Evolutionary conservation across 1,140 invertebrate genomes (phyloP).

Genomic region (Rhyacophila brunnea): DNA sequence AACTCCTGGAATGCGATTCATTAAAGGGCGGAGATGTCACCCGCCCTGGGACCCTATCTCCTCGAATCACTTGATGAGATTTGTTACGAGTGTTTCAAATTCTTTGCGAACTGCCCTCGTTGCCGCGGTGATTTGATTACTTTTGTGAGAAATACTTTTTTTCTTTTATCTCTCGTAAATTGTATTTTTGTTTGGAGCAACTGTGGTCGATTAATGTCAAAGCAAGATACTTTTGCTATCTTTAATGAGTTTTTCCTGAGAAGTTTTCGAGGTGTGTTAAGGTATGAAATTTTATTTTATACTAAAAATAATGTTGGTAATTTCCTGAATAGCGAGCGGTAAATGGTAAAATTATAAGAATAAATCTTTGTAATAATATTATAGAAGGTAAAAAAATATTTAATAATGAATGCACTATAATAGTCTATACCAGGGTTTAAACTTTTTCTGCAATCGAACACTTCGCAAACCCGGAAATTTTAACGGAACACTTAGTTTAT

Average conservation of each 20-base stretch:
- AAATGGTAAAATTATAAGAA: too few species aligned
- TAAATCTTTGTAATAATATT: too few species aligned
- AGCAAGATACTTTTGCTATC: neutral
- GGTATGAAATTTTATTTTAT: too few species aligned
- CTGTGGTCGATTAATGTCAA: neutral
- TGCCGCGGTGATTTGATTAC: neutral
- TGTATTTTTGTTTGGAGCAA: neutral
- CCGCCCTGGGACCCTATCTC: neutral
- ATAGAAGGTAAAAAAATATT: too few species aligned
- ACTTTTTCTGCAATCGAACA: too few species aligned
- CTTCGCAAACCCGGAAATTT: too few species aligned
- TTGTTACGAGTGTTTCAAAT: constrained; percentile 1
- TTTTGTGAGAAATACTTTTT: neutral
- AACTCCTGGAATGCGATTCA: constrained; percentile 9
- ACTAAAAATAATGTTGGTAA: too few species aligned
- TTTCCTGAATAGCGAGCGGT: too few species aligned
- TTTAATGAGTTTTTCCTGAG: neutral
- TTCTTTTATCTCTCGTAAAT: too few species aligned
- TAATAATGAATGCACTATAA: too few species aligned
- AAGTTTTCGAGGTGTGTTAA: neutral
- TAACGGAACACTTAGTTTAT: too few species aligned
- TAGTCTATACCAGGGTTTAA: too few species aligned
- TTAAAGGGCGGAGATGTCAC: constrained; percentile 5
- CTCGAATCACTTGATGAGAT: constrained; percentile 7
- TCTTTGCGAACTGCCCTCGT: neutral